Base-by-base conservation (phyloP, 2,797 vertebrate genomes). In the Harpagifer antarcticus region DNA sequence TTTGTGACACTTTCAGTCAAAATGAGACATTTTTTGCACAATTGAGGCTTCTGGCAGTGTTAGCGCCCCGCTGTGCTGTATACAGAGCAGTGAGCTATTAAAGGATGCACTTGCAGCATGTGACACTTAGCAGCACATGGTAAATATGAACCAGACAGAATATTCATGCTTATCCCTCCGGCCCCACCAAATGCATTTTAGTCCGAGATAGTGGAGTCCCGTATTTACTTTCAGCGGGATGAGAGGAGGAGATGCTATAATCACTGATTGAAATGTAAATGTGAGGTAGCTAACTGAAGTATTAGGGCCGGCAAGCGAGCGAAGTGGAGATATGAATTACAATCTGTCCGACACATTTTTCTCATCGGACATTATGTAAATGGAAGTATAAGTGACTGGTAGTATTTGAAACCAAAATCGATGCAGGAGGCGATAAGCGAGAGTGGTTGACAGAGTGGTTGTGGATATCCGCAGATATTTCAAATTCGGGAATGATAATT, bases 221-320 rank as follows among this genome's bases (percentile, higher is more conserved):
- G 57, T 87, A 88, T 91, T 92, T 91, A 90, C 89, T 89, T 88
- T 84, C 86, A 79, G 76, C 60, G 5, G 76, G 83, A 64, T 81
- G 82, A 90, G 90, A 88, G 76, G 66, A 87, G 81, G 83, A 89
- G 80, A 90, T 27, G 81, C 88, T 85, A 76, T 91, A 85, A 91
- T 90, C 81, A 88, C 87, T 92, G 89, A 93, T 91, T 91, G 89
- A 94, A 90, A 94, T 93, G 90, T 88, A 92, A 92, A 94, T 93
- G 88, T 86, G 87, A 86, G 86, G 86, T 68, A 83, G 80, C 87
- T 84, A 89, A 82, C 88, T 90, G 81, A 87, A 91, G 89, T 91
- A 89, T 86, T 80, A 79, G 75, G 47, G 74, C 72, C 48, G 67
- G 79, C 68, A 52, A 83, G 79, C 52, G 48, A 63, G 45, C 78